Conservation (phyloP, 2,113 vertebrate species). For the Marmota flaviventris region DNA sequence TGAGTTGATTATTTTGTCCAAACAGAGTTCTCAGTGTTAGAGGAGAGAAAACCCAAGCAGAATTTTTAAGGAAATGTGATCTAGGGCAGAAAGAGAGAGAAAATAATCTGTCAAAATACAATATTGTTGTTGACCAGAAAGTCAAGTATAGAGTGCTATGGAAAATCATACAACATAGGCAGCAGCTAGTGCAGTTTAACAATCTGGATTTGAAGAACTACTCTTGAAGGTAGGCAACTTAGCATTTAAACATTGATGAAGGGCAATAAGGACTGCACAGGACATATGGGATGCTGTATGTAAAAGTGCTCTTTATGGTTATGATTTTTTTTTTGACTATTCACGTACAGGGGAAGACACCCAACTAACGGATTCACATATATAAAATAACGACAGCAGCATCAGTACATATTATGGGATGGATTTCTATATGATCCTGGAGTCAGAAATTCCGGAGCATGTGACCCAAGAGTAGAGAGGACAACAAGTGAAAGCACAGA, state of each 20-base stretch:
- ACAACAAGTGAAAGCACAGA: background rate
- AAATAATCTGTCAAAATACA: background rate
- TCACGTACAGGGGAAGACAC: too few species aligned
- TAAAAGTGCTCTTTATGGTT: too few species aligned
- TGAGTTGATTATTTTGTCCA: background rate
- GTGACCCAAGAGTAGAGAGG: background rate
- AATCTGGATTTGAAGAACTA: background rate
- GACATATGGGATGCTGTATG: background rate
- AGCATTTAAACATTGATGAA: background rate
- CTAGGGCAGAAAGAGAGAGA: background rate
- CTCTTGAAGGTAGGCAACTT: background rate
- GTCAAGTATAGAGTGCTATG: background rate
- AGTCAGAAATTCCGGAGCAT: background rate
- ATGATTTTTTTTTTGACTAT: too few species aligned
- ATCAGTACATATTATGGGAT: background rate
- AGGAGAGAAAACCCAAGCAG: background rate
- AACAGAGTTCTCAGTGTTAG: background rate
- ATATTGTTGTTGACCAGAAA: background rate
- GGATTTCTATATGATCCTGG: background rate
- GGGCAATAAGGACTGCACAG: background rate
- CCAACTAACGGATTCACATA: too few species aligned
- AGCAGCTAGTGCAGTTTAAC: background rate
- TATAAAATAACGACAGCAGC: too few species aligned
- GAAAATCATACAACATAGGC: background rate
- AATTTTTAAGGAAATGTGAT: background rate